Evolutionary conservation across 2,888 invertebrate genomes (phyloP).

Genomic region (Pasiphila rectangulata): DNA sequence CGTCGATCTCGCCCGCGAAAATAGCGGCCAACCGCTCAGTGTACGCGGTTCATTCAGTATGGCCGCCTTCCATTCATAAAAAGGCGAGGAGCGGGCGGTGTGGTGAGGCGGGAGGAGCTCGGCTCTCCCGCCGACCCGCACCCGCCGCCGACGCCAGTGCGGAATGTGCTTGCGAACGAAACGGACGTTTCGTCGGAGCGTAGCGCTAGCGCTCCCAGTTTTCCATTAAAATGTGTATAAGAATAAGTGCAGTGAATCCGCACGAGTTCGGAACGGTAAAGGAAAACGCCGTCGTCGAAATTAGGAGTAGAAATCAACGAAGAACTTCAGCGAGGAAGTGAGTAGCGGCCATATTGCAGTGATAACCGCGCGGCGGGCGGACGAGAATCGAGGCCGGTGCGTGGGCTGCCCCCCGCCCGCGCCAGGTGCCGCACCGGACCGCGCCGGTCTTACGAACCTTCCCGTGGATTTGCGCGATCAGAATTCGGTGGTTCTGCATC

Average conservation of each 20-base stretch:
- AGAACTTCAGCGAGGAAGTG: constrained; percentile 82
- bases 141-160: constrained; percentile 78
- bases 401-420: constrained; percentile 81
- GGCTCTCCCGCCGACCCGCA: constrained; percentile 75
- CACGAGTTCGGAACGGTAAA: constrained; percentile 80
- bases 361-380: constrained; percentile 82
- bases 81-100: constrained; percentile 79
- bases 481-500: constrained; percentile 74
- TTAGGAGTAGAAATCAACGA: constrained; percentile 80
- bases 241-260: constrained; percentile 81
- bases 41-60: constrained; percentile 86
- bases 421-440: constrained; percentile 82
- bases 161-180: constrained; percentile 80
- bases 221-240: constrained; percentile 82
- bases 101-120: constrained; percentile 75
- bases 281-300: constrained; percentile 79
- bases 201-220: constrained; percentile 80
- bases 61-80: constrained; percentile 87
- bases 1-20: constrained; percentile 74
- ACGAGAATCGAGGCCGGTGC: constrained; percentile 82
- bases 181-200: constrained; percentile 82
- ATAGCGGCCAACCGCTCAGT: constrained; percentile 81
- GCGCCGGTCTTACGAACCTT: constrained; percentile 82
- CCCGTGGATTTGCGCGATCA: constrained; percentile 81
- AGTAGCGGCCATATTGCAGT: constrained; percentile 82